phyloP scores from a whole-genome alignment of 2,113 vertebrate genomes.

The Acanthochromis polyacanthus region DNA sequence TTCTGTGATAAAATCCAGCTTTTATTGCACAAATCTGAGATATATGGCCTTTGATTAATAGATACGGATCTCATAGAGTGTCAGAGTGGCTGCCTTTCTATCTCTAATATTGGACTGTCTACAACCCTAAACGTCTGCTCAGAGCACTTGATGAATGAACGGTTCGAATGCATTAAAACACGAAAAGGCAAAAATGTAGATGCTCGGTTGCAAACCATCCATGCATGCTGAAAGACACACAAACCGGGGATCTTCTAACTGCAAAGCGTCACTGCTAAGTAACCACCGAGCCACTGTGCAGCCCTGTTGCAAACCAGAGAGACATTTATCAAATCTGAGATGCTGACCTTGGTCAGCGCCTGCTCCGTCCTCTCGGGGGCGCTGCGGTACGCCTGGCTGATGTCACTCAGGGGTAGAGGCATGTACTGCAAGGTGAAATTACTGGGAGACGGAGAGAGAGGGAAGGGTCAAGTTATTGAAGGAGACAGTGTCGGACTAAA shows the following conservation, averaged over 20 bases:
- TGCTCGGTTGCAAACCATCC: background rate
- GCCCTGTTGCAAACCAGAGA: background rate
- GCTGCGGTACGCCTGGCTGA: slow-evolving; percentile 91
- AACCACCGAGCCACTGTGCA: no score
- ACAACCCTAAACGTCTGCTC: background rate
- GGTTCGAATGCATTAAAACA: background rate
- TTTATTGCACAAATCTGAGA: background rate
- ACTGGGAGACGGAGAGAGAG: slow-evolving; percentile 74
- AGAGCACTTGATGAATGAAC: background rate
- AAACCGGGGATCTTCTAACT: background rate
- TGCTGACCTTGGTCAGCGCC: slow-evolving; percentile 89
- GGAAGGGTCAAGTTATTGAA: slow-evolving; percentile 36
- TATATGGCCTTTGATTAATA: background rate
- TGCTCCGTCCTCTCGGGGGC: slow-evolving; percentile 91
- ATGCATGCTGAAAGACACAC: background rate
- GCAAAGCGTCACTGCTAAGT: no score
- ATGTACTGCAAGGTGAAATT: slow-evolving; percentile 94
- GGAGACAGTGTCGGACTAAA: slow-evolving; percentile 17
- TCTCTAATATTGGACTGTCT: background rate
- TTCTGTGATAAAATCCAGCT: background rate
- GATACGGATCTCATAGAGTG: background rate
- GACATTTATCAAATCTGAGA: background rate
- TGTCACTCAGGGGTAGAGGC: slow-evolving; percentile 93
- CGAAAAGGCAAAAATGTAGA: background rate
- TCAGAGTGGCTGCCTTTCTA: no score